Conservation (phyloP, 2,113 vertebrate genomes). For the Bubalus kerabau region DNA sequence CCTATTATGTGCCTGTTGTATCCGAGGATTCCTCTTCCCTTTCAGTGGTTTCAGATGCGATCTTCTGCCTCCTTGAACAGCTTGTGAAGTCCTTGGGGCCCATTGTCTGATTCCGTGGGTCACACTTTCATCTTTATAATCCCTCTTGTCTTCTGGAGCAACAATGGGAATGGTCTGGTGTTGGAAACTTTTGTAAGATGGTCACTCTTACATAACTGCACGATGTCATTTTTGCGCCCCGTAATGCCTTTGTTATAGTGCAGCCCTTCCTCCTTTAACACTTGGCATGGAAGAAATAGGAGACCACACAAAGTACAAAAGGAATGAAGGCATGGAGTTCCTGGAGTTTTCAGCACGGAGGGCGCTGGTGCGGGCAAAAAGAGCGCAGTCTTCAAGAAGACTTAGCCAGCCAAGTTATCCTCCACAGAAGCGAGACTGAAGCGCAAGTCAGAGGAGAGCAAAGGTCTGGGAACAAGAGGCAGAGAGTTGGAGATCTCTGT, state of each 20-base stretch:
- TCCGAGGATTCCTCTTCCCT: neutral
- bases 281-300: neutral
- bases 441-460: neutral
- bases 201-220: neutral
- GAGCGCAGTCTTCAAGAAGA: neutral
- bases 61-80: neutral
- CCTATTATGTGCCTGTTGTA: neutral
- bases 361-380: neutral
- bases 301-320: neutral
- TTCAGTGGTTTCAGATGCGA: neutral
- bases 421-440: neutral
- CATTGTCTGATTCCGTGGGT: neutral
- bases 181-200: accelerated
- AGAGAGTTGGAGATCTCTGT: neutral
- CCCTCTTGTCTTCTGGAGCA: neutral
- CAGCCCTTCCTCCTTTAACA: neutral
- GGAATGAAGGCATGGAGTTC: neutral
- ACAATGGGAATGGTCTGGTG: neutral
- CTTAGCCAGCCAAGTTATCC: neutral
- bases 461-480: neutral
- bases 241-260: neutral
- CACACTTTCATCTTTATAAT: accelerated
- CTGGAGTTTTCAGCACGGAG: neutral
- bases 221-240: neutral
- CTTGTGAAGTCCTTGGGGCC: neutral